Conservation (phyloP, 2,797 vertebrate genomes). For the Microctenopoma steveboyesi region DNA sequence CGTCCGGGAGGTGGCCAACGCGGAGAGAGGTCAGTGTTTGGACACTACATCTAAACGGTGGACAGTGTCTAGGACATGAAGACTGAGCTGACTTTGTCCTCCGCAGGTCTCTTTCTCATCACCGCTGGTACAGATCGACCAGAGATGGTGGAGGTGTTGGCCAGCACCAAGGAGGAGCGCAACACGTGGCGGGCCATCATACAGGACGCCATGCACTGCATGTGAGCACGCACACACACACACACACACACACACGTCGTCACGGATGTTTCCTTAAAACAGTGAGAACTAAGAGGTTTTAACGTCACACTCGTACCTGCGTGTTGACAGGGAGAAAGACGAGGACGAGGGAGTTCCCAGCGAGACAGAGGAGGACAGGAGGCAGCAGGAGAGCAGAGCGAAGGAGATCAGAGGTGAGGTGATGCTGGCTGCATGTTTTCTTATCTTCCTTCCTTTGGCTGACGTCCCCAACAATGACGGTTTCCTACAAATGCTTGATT, state of each 20-base stretch:
- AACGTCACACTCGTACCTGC: background rate
- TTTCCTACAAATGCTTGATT: constrained; percentile 9
- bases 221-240: constrained; percentile 75
- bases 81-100: background rate
- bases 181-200: constrained; percentile 91
- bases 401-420: constrained; percentile 86
- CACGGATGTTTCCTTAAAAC: too few species aligned
- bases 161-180: constrained; percentile 91
- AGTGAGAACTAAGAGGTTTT: too few species aligned
- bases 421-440: too few species aligned
- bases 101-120: constrained; percentile 89
- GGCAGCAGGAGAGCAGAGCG: constrained; percentile 85
- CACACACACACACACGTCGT: background rate
- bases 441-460: too few species aligned
- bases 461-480: too few species aligned
- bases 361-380: constrained; percentile 92
- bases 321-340: constrained; percentile 87
- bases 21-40: constrained; percentile 85
- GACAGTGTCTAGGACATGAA: too few species aligned
- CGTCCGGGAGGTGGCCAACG: constrained; percentile 92
- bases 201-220: constrained; percentile 88
- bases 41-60: too few species aligned
- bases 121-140: constrained; percentile 87
- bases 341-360: constrained; percentile 94
- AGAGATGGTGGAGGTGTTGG: constrained; percentile 93